Evolutionary conservation across 2,888 invertebrate genomes (phyloP).

Genomic region (Dasysyrphus tricinctus): DNA sequence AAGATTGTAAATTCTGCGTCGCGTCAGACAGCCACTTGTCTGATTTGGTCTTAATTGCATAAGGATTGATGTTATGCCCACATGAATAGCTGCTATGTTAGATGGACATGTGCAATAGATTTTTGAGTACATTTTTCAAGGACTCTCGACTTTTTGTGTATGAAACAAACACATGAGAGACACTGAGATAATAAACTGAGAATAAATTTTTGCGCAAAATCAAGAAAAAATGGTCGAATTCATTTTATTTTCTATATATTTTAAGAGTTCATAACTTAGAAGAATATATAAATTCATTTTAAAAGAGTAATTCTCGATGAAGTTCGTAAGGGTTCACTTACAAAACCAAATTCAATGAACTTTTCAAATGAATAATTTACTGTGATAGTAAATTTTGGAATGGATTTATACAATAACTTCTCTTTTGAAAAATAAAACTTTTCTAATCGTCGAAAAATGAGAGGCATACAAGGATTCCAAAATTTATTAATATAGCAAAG

Average conservation of each 20-base stretch:
- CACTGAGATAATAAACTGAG: not conserved
- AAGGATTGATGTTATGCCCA: conserved; percentile 74
- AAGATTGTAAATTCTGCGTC: conserved; percentile 67
- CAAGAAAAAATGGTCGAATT: conserved; percentile 20
- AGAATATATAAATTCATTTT: not conserved
- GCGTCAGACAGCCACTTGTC: conserved; percentile 75
- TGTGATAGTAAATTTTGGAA: not conserved
- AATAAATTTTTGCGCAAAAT: conserved; percentile 40
- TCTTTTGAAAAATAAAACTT: not conserved
- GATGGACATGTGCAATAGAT: conserved; percentile 41
- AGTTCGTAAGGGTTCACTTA: not conserved
- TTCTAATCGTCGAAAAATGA: not conserved
- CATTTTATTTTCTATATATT: not conserved
- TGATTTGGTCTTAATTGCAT: conserved; percentile 75
- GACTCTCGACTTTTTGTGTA: conserved; percentile 28
- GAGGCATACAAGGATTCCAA: not conserved
- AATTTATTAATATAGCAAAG: not conserved
- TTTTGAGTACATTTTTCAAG: conserved; percentile 27
- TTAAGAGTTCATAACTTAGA: not conserved
- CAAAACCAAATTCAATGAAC: not conserved
- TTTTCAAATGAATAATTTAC: not conserved
- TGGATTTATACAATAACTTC: not conserved
- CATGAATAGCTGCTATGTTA: conserved; percentile 63
- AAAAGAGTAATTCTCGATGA: not conserved
- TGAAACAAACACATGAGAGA: conserved; percentile 5